A percentile compares a stretch with the other conserved stretches of the same genome.
Evolutionary conservation across 2,113 vertebrate species (phyloP).

Genomic region (Petaurus breviceps): DNA sequence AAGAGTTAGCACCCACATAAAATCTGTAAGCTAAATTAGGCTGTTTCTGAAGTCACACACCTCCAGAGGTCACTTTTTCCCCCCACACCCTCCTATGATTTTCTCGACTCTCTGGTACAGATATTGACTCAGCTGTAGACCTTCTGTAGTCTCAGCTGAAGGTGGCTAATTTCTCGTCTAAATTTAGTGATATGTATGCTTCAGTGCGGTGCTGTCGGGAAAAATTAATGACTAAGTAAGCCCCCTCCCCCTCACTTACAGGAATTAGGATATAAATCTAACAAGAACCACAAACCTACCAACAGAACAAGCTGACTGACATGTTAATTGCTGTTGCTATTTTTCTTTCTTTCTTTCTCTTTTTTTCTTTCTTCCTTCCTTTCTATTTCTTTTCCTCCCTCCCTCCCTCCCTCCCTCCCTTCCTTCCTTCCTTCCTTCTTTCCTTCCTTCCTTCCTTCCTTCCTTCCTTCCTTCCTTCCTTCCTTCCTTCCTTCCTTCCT

Average conservation of each 20-base stretch:
- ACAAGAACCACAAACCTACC: neutral
- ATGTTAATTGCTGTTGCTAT: neutral
- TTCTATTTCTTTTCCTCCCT: no score
- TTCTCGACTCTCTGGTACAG: constrained; percentile 43
- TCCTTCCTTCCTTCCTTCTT: no score
- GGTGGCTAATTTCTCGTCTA: constrained; percentile 56
- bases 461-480: no score
- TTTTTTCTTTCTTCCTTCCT: no score
- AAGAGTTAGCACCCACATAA: neutral
- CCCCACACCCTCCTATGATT: neutral
- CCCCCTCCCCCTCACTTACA: neutral
- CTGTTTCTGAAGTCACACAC: constrained; percentile 9
- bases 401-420: no score
- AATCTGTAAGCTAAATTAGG: constrained; percentile 9
- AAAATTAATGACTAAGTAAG: constrained; percentile 48
- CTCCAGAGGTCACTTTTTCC: constrained; percentile 35
- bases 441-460: no score
- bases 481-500: no score
- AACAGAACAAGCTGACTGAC: neutral
- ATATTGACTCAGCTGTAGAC: constrained; percentile 64
- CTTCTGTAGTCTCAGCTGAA: constrained; percentile 46
- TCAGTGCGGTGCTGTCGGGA: constrained; percentile 45
- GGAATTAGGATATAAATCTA: constrained; percentile 32
- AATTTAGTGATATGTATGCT: constrained; percentile 43
- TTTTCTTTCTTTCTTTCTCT: neutral